Base-by-base conservation (phyloP, 2,888 invertebrate species). In the Lissonota sp. region DNA sequence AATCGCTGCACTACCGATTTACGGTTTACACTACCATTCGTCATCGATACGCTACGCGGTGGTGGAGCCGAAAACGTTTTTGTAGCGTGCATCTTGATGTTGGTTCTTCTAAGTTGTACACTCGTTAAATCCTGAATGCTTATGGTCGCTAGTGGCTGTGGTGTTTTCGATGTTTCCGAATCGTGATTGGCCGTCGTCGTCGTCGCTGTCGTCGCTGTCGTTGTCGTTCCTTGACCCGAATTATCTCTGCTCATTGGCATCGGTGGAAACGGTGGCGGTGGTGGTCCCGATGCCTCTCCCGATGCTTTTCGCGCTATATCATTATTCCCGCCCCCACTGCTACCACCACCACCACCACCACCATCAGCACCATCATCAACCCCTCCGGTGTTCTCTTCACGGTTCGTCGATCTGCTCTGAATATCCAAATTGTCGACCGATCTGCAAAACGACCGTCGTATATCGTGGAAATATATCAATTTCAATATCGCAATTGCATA, bases 121-220 rank as follows among this genome's bases (percentile, higher is more conserved):
- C 97, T 96, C 86, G 97, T 96, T 42, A 98, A 94, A 88, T 98
- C 97, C 84, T 97, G 97, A 88, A 96, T 96, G 91, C 97, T 97
- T 91, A 98, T 98, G 70, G 97, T 96, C 0, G 97, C 96, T n/a
- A 97, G 93, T 0, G 97, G 97, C 90, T 97, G 97, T 6, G 87
- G 88, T 71, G 93, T 94, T 84, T 94, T 95, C 58, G 94, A 93
- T 16, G 93, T 92, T 51, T 93, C 93, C 26, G 93, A 88, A 79
- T 93, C 77, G 88, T 85, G 37, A 92, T 92, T 8, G 92, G 67
- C 67, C 62, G 58, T 40, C n/a, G 80, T 26, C 26, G 67, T 67
- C 58, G 58, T 40, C n/a, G 26, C 3, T 3, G 26, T 26, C 26
- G 80, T 26, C 26, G 67, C 67, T 58, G 58, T 40, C n/a, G 26